Evolutionary conservation across 2,113 vertebrate genomes (phyloP).

Genomic region (Crotalus tigris): DNA sequence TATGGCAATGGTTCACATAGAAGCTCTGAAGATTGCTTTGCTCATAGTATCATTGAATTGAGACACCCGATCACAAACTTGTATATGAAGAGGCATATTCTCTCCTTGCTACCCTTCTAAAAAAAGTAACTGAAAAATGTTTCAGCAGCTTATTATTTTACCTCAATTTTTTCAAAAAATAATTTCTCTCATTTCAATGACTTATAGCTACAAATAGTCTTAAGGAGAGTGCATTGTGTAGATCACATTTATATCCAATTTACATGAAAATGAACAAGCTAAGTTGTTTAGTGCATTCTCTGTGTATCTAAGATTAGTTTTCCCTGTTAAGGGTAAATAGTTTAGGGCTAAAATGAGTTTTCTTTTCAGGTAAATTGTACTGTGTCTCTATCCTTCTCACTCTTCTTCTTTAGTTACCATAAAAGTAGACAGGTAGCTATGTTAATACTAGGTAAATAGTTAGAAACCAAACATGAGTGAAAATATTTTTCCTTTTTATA

Average conservation of each 20-base stretch:
- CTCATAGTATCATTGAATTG: not conserved
- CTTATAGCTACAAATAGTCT: not conserved
- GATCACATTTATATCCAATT: not conserved
- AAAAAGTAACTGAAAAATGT: not conserved
- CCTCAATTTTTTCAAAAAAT: not conserved
- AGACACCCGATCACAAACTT: not conserved
- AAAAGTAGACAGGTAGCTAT: not conserved
- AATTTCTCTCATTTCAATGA: not conserved
- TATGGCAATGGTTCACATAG: not conserved
- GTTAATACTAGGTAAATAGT: not conserved
- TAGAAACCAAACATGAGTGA: not conserved
- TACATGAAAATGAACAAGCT: not conserved
- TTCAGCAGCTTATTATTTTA: not conserved
- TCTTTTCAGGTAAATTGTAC: not conserved
- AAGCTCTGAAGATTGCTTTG: not conserved
- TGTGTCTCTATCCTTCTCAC: not conserved
- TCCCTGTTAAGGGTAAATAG: not conserved
- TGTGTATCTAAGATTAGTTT: not conserved
- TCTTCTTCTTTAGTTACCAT: not conserved
- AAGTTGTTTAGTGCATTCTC: not conserved
- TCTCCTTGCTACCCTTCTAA: not conserved
- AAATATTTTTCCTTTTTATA: not conserved
- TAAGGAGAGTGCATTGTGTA: not conserved
- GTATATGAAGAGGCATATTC: not conserved
- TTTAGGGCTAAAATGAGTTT: not conserved